phyloP scores from a whole-genome alignment of 2,888 invertebrate species.

The Drosophila robusta region DNA sequence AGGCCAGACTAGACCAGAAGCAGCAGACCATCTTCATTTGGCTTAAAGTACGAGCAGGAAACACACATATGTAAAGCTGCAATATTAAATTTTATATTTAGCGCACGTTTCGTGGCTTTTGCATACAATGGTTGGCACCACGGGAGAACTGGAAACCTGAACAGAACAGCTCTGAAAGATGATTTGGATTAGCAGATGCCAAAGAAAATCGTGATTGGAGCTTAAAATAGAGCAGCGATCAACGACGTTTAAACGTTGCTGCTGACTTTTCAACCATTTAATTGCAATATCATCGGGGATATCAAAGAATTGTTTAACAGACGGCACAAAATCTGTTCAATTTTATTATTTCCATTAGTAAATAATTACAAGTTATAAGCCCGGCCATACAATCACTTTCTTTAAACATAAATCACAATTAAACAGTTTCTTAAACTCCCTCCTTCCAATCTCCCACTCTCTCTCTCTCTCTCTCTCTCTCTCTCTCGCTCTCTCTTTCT shows the following conservation, averaged over 20 bases:
- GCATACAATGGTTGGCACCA: conserved; percentile 60
- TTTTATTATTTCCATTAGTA: not conserved
- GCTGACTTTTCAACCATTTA: conserved; percentile 30
- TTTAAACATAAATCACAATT: conserved; percentile 72
- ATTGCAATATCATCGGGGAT: conserved; percentile 43
- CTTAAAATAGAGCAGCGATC: conserved; percentile 43
- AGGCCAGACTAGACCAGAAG: conserved; percentile 21
- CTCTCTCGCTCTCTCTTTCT: too few species aligned
- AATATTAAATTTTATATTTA: conserved; percentile 79
- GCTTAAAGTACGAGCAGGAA: conserved; percentile 8
- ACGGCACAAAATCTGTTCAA: not conserved
- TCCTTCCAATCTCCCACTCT: not conserved
- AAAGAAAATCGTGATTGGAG: conserved; percentile 64
- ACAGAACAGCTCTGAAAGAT: conserved; percentile 43
- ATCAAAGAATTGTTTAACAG: conserved; percentile 5
- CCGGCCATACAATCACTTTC: conserved; percentile 43
- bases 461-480: conserved; percentile 10
- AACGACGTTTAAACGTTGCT: conserved; percentile 17
- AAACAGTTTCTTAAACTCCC: conserved; percentile 24
- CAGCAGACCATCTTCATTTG: conserved; percentile 34
- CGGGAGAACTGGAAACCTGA: conserved; percentile 20
- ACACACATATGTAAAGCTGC: conserved; percentile 47
- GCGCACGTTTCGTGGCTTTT: conserved; percentile 69
- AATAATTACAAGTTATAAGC: conserved; percentile 13
- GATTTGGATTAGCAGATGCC: conserved; percentile 46